Evolutionary conservation across 2,797 vertebrate genomes (phyloP).

Genomic region (Danio kyathit): DNA sequence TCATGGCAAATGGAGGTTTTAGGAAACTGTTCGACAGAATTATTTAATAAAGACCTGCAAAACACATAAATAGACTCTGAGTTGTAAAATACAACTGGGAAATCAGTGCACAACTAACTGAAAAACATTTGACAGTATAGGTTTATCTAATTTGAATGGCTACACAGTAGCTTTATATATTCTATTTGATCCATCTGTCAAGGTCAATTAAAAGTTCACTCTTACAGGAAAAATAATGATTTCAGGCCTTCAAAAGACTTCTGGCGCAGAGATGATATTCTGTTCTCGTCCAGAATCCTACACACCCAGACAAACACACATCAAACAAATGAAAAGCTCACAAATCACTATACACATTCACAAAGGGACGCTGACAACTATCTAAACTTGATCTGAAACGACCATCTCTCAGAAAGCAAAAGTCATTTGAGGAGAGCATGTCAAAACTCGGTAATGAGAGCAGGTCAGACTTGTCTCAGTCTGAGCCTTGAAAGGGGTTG

Average conservation of each 20-base stretch:
- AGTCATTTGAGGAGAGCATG: background rate
- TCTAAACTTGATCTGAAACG: slow-evolving; percentile 2
- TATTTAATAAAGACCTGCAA: slow-evolving; percentile 71
- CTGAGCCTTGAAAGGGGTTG: background rate
- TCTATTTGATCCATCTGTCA: background rate
- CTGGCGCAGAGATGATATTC: slow-evolving; percentile 62
- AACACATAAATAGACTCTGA: slow-evolving; percentile 27
- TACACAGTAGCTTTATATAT: background rate
- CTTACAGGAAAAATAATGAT: slow-evolving; percentile 76
- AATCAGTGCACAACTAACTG: background rate
- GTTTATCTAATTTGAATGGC: no score
- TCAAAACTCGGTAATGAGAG: background rate
- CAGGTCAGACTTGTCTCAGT: slow-evolving; percentile 16
- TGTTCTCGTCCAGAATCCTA: slow-evolving; percentile 73
- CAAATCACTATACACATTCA: background rate
- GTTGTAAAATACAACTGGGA: background rate
- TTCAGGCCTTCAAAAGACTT: slow-evolving; percentile 65
- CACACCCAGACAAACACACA: slow-evolving; percentile 37
- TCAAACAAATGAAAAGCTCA: background rate
- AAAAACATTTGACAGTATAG: background rate
- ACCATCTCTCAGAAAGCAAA: background rate
- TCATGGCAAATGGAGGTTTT: slow-evolving; percentile 65
- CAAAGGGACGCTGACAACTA: background rate
- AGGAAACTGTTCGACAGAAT: slow-evolving; percentile 67
- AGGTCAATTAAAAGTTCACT: slow-evolving; percentile 13